These are phyloP conservation scores for Chaetops frenatus DNA, from an alignment of 2,113 vertebrate genomes.

Conservation along the genomic window DNA sequence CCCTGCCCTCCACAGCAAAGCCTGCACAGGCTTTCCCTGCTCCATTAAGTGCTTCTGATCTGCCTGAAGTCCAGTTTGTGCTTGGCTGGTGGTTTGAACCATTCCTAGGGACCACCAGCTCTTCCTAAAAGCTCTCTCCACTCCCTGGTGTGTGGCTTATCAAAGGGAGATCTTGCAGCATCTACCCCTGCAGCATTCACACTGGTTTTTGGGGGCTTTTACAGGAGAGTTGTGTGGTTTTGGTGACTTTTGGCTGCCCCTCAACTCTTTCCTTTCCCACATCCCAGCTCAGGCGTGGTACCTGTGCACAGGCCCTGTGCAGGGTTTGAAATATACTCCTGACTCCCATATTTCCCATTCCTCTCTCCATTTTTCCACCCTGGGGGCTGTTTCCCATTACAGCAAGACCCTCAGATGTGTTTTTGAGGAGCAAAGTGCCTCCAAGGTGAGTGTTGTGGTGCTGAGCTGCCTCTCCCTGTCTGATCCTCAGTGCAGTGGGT, in stretches of 20 bases:
- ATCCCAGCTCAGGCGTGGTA: not conserved
- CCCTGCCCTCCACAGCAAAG: not conserved
- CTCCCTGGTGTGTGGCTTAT: not conserved
- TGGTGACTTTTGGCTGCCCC: not conserved
- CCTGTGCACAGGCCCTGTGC: fast-evolving
- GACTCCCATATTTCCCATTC: not conserved
- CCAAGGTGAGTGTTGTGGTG: not conserved
- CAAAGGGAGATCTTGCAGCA: not conserved
- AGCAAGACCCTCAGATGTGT: not conserved
- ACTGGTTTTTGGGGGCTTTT: fast-evolving
- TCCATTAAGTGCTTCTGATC: not conserved
- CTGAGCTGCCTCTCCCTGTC: not conserved
- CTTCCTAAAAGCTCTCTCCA: not conserved
- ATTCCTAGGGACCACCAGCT: not conserved
- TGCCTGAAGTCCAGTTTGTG: not conserved
- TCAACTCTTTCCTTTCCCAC: not conserved
- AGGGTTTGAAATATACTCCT: not conserved
- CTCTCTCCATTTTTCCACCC: not conserved
- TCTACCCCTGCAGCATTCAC: not conserved
- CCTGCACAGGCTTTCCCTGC: not conserved
- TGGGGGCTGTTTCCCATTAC: not conserved
- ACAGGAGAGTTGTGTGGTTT: not conserved
- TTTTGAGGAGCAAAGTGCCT: not conserved
- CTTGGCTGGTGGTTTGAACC: not conserved
- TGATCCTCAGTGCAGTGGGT: fast-evolving